Evolutionary conservation across 2,113 vertebrate species (phyloP).

Genomic region (Eubucco bourcierii): DNA sequence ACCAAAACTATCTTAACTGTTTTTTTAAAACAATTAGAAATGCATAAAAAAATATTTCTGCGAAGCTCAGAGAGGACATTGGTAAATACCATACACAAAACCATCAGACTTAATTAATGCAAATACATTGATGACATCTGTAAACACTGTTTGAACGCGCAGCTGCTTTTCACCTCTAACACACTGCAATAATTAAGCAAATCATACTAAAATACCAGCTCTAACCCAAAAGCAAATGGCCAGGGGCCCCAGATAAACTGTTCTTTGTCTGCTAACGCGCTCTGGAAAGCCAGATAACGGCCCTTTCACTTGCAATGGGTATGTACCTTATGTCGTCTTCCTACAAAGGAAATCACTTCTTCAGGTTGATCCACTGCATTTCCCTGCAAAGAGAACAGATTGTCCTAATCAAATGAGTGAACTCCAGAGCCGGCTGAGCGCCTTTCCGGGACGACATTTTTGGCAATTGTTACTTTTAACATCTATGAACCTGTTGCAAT

Average conservation of each 20-base stretch:
- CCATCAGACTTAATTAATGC: neutral
- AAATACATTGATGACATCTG: neutral
- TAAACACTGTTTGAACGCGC: neutral
- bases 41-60: neutral
- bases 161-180: neutral
- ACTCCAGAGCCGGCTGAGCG: neutral
- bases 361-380: neutral
- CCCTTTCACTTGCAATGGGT: neutral
- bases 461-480: slow-evolving; percentile 27
- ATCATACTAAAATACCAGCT: neutral
- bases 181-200: neutral
- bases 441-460: neutral
- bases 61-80: neutral
- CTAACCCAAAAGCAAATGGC: neutral
- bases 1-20: neutral
- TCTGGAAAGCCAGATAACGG: neutral
- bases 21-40: neutral
- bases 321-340: neutral
- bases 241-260: neutral
- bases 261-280: neutral
- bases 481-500: neutral
- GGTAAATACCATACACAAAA: neutral
- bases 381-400: neutral
- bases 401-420: neutral
- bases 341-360: neutral